A percentile compares a stretch with the other conserved stretches of the same genome.
These are phyloP conservation scores for Caenorhabditis sulstoni DNA, from an alignment of 2,888 invertebrate species.

Conservation along the genomic window DNA sequence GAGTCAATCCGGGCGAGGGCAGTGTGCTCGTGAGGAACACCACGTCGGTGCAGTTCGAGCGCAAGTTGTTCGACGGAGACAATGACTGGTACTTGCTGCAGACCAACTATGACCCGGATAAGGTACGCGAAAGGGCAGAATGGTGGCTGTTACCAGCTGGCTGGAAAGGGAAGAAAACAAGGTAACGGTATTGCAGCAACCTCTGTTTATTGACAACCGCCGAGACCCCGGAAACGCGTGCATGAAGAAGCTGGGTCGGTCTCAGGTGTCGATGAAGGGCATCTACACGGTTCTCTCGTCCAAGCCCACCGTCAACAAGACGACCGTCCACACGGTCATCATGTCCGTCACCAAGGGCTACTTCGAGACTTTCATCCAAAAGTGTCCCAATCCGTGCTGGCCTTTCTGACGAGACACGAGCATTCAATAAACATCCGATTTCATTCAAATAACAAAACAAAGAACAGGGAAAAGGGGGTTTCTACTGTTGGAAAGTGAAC, in stretches of 20 bases:
- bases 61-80: slow-evolving; percentile 66
- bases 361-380: slow-evolving; percentile 67
- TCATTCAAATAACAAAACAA: slow-evolving; percentile 11
- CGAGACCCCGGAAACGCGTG: slow-evolving; percentile 83
- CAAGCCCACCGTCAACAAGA: slow-evolving; percentile 71
- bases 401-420: slow-evolving; percentile 68
- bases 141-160: no score
- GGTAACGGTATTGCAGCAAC: slow-evolving; percentile 57
- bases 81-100: slow-evolving; percentile 73
- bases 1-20: slow-evolving; percentile 61
- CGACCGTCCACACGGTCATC: slow-evolving; percentile 71
- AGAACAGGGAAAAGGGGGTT: slow-evolving; percentile 11
- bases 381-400: slow-evolving; percentile 73
- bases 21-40: slow-evolving; percentile 70
- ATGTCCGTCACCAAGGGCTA: slow-evolving; percentile 69
- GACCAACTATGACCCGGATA: slow-evolving; percentile 74
- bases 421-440: slow-evolving; percentile 1
- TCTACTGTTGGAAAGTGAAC: slow-evolving; percentile 30
- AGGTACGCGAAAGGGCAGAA: slow-evolving; percentile 26
- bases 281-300: slow-evolving; percentile 81
- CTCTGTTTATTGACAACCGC: slow-evolving; percentile 83
- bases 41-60: slow-evolving; percentile 65
- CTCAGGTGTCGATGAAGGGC: slow-evolving; percentile 78
- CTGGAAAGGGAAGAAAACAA: neutral
- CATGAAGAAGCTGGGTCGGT: slow-evolving; percentile 81